phyloP scores from a whole-genome alignment of 2,888 invertebrate species.

The Sminthurides aquaticus region DNA sequence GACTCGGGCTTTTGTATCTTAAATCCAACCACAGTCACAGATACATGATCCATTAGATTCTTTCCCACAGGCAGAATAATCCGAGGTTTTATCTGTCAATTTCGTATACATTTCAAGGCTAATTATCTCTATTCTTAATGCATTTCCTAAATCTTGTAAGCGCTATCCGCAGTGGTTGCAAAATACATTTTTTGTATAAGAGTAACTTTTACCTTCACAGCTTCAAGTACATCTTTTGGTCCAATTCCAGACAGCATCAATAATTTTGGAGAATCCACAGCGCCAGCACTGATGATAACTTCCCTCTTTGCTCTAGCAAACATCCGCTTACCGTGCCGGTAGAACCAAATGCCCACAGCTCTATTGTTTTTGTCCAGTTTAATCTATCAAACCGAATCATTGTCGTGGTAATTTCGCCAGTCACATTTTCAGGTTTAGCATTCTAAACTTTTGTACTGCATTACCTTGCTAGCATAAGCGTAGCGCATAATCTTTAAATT shows the following conservation, averaged over 20 bases:
- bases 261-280: slow-evolving; percentile 28
- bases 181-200: no score
- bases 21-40: slow-evolving; percentile 23
- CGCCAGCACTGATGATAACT: slow-evolving; percentile 30
- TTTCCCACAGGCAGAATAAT: slow-evolving; percentile 33
- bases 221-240: neutral
- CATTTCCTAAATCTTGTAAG: no score
- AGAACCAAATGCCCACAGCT: slow-evolving; percentile 28
- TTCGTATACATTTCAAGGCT: neutral
- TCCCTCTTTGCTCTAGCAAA: slow-evolving; percentile 30
- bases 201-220: neutral
- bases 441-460: no score
- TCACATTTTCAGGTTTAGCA: no score
- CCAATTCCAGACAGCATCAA: slow-evolving; percentile 35
- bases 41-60: slow-evolving; percentile 32
- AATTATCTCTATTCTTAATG: neutral
- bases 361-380: slow-evolving; percentile 25
- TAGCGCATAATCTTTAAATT: slow-evolving; percentile 19
- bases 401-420: no score
- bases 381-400: no score
- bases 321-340: slow-evolving; percentile 21
- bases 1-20: slow-evolving; percentile 26
- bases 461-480: slow-evolving; percentile 20
- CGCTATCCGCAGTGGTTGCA: no score
- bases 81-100: slow-evolving; percentile 23